A percentile compares a stretch with the other conserved stretches of the same genome.
phyloP scores from a whole-genome alignment of 1,140 invertebrate species.

The Cheumatopsyche charites region DNA sequence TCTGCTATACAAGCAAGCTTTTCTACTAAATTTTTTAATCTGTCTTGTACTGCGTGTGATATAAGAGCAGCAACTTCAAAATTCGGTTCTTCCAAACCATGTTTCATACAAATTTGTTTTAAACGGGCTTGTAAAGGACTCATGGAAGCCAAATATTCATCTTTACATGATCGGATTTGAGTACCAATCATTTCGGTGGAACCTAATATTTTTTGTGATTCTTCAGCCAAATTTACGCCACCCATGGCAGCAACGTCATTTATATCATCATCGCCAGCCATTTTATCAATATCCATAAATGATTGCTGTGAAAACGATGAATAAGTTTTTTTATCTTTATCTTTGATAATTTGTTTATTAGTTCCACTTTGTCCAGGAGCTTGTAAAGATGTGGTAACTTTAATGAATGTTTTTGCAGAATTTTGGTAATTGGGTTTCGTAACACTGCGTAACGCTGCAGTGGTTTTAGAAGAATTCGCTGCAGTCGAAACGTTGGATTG shows the following conservation, averaged over 20 bases:
- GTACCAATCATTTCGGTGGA: conserved; percentile 95
- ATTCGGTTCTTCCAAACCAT: conserved; percentile 86
- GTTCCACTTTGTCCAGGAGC: conserved; percentile 47
- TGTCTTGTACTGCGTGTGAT: conserved; percentile 94
- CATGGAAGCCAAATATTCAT: conserved; percentile 88
- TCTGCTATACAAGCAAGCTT: conserved; percentile 93
- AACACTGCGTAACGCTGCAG: conserved; percentile 37
- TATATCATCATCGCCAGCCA: conserved; percentile 89
- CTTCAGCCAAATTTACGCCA: conserved; percentile 97
- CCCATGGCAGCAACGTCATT: conserved; percentile 99
- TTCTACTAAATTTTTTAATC: conserved; percentile 90
- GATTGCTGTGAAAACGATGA: conserved; percentile 55
- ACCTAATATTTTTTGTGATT: conserved; percentile 93
- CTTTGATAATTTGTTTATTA: conserved; percentile 56
- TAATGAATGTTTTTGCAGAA: conserved; percentile 49
- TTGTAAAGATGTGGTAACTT: conserved; percentile 49
- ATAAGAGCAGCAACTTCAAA: conserved; percentile 89
- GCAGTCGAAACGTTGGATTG: conserved; percentile 20
- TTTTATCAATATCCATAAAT: conserved; percentile 51
- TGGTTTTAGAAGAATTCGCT: conserved; percentile 15
- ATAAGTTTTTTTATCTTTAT: conserved; percentile 70
- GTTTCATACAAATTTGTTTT: conserved; percentile 72
- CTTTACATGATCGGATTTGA: conserved; percentile 94
- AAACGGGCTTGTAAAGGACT: conserved; percentile 79
- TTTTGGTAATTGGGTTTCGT: conserved; percentile 50